A percentile compares a stretch with the other conserved stretches of the same genome.
Conservation (phyloP, 92 coral and sea anemone species). For the Siderastrea radians region DNA sequence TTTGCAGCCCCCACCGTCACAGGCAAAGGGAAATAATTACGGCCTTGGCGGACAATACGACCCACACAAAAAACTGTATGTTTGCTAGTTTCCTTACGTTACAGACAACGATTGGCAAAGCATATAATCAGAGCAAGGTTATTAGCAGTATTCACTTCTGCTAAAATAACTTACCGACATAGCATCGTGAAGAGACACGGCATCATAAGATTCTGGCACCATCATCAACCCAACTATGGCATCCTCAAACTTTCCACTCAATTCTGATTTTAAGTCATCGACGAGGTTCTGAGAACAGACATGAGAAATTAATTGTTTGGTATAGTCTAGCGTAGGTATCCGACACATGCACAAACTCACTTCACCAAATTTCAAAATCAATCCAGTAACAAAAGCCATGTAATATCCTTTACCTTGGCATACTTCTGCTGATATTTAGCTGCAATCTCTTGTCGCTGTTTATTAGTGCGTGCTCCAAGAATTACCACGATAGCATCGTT, state of each 20-base stretch:
- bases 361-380: neutral
- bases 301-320: too few species aligned
- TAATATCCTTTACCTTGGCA: constrained; percentile 60
- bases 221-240: constrained; percentile 73
- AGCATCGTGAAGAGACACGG: constrained; percentile 72
- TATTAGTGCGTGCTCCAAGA: constrained; percentile 63
- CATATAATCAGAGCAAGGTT: too few species aligned
- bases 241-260: constrained; percentile 84
- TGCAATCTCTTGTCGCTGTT: constrained; percentile 83
- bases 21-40: too few species aligned
- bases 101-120: too few species aligned
- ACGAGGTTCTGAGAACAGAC: constrained; percentile 59
- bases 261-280: constrained; percentile 83
- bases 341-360: neutral
- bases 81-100: too few species aligned
- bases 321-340: neutral
- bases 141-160: neutral
- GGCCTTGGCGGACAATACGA: too few species aligned
- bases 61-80: too few species aligned
- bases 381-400: neutral
- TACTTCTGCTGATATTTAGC: constrained; percentile 68
- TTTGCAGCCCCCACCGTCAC: too few species aligned
- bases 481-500: constrained; percentile 77
- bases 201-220: constrained; percentile 71
- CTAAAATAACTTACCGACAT: constrained; percentile 68